Conservation (phyloP, 2,113 vertebrate genomes). For the Lynx canadensis region DNA sequence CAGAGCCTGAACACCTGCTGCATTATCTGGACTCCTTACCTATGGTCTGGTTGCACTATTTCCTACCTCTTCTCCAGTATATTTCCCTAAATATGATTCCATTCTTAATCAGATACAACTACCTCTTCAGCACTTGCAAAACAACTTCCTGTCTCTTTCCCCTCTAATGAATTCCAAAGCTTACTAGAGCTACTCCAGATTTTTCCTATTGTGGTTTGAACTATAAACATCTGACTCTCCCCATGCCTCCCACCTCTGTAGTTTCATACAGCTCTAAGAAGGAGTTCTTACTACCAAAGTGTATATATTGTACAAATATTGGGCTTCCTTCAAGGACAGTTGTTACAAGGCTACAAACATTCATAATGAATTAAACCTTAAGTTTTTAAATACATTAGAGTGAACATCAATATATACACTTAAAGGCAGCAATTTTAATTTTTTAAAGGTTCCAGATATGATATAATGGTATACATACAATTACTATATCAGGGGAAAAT, state of each 20-base stretch:
- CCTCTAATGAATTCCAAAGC: neutral
- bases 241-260: neutral
- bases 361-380: neutral
- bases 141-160: neutral
- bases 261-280: neutral
- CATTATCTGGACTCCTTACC: neutral
- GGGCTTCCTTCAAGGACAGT: neutral
- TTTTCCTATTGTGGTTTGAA: neutral
- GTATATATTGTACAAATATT: neutral
- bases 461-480: neutral
- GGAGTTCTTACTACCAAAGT: neutral
- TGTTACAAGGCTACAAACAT: neutral
- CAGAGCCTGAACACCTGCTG: rapidly evolving
- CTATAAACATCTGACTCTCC: neutral
- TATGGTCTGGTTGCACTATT: neutral
- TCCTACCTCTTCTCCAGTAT: neutral
- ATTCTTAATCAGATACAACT: neutral
- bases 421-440: neutral
- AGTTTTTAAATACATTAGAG: neutral
- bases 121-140: neutral
- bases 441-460: neutral
- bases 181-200: neutral
- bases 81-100: neutral
- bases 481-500: neutral
- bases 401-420: neutral